Base-by-base conservation (phyloP, 2,113 vertebrate species). In the Empidonax alnorum region DNA sequence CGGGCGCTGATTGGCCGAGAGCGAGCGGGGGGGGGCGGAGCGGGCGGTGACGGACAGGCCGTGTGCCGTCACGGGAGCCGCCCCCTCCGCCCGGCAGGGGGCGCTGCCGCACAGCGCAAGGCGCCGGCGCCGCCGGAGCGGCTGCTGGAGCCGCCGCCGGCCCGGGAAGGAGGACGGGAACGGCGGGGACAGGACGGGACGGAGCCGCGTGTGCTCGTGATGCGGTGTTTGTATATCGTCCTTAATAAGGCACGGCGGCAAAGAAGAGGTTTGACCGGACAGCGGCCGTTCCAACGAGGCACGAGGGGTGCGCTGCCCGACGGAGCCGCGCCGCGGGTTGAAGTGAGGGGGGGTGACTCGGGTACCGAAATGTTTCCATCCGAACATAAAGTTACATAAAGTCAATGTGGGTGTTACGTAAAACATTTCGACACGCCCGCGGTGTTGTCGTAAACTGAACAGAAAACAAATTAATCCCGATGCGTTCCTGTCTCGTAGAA, bases 41-140 rank as follows among this genome's bases (percentile, higher is more conserved):
- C 14, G 67, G 39, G 46, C 37, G 7, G 37, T 25, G 47, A 61
- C 16, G 39, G 62, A 39, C n/a, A 2, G 22, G 15, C 27, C 37
- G 15, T 4, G 18, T 2, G 22, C 8, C 5, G 10, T 24, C 3
- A 2, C 3, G 8, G 19, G 31, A 3, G 8, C 2, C 1, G 21
- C 9, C 39, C 12, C 1, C 49, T 25, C 22, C 3, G 41, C 1
- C 84, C 91, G 56, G 72, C 47, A 89, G 87, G 72, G 81, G 77
- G 73, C 47, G 81, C 73, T 1, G 10, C 23, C 14, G 41, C 77
- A 80, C 80, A 63, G 73, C 53, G 44, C 8, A 42, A 18, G 18
- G 74, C 58, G 0, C 27, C 2, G 37, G 62, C 5, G 35, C 22
- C 12, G 52, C 6, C 52, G 28, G 52, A 18, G 14, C 8, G 19